Evolutionary conservation across 2,113 vertebrate genomes (phyloP).

Genomic region (Serilophus lunatus): DNA sequence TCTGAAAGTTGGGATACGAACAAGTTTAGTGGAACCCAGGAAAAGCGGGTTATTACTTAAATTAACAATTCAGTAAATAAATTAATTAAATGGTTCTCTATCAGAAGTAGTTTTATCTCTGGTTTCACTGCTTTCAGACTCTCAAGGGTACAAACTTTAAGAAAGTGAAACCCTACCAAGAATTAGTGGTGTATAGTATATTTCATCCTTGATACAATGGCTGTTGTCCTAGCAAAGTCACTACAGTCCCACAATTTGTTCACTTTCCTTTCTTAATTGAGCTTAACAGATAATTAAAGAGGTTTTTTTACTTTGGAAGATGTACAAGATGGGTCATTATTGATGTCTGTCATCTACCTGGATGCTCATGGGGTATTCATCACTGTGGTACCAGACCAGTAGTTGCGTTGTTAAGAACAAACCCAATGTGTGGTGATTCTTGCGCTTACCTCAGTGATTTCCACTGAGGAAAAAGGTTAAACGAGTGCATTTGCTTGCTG

Average conservation of each 20-base stretch:
- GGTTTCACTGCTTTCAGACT: background rate
- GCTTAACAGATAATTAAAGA: background rate
- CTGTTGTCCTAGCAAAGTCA: background rate
- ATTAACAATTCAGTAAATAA: background rate
- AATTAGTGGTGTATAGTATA: background rate
- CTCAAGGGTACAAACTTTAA: background rate
- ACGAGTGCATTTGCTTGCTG: rapidly evolving
- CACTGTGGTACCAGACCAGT: background rate
- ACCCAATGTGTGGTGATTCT: rapidly evolving
- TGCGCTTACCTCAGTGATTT: background rate
- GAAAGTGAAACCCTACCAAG: background rate
- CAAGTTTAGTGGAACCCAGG: background rate
- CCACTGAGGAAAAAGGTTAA: background rate
- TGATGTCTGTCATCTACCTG: background rate
- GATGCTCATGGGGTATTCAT: background rate
- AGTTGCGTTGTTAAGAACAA: background rate
- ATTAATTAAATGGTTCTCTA: background rate
- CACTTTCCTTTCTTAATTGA: background rate
- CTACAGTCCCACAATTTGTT: background rate
- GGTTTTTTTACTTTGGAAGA: background rate
- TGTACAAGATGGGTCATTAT: background rate
- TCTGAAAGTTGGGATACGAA: background rate
- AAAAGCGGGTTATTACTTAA: background rate
- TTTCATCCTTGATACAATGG: background rate
- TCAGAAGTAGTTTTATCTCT: background rate